phyloP scores from a whole-genome alignment of 2,113 vertebrate genomes.

The Scomber japonicus region DNA sequence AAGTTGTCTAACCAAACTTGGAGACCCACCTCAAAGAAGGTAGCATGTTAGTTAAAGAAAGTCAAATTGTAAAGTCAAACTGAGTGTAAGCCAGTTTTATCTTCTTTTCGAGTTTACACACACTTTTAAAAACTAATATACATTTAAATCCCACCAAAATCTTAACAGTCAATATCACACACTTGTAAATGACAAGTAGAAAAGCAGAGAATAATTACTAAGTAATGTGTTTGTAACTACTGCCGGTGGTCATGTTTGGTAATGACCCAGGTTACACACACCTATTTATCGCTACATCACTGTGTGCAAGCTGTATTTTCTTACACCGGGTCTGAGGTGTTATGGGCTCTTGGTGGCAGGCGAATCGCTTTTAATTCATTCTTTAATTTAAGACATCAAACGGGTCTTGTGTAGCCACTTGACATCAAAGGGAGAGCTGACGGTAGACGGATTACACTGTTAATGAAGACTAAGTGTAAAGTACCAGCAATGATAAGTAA shows the following conservation, averaged over 20 bases:
- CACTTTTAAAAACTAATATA: not conserved
- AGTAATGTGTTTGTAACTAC: not conserved
- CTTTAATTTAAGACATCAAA: conserved; percentile 90
- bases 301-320: conserved; percentile 36
- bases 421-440: conserved; percentile 88
- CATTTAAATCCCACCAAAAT: not conserved
- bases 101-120: not conserved
- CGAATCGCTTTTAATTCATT: conserved; percentile 81
- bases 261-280: conserved; percentile 31
- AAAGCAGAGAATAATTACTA: not conserved
- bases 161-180: not conserved
- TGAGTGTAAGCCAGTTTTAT: not conserved
- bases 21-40: not conserved
- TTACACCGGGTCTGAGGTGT: conserved; percentile 51
- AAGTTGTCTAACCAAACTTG: not conserved
- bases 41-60: not conserved
- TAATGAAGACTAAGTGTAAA: conserved; percentile 87
- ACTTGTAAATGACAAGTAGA: not conserved
- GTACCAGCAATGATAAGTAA: conserved; percentile 79
- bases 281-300: conserved; percentile 25
- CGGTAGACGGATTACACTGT: conserved; percentile 83
- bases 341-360: conserved; percentile 48
- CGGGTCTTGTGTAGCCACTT: conserved; percentile 85
- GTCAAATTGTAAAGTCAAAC: not conserved
- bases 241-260: not conserved